phyloP scores from a whole-genome alignment of 2,888 invertebrate species.

The Antheraea yamamai region DNA sequence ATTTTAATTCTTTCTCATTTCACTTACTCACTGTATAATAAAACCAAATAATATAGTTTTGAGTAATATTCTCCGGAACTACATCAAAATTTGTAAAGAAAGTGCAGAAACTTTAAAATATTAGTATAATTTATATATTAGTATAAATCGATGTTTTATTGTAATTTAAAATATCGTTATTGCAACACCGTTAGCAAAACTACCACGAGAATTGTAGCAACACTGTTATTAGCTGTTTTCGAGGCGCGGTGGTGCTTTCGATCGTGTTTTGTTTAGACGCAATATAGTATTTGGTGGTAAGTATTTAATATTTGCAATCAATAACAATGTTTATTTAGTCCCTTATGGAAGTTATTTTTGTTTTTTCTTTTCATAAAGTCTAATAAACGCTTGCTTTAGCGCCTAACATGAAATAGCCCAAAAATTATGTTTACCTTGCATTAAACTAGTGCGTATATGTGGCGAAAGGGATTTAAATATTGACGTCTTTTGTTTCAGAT shows the following conservation, averaged over 20 bases:
- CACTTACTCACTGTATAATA: background rate
- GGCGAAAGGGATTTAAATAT: constrained; percentile 39
- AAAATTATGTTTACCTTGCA: constrained; percentile 24
- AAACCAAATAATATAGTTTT: background rate
- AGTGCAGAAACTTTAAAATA: background rate
- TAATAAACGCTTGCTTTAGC: background rate
- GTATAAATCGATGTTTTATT: background rate
- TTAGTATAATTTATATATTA: too few species aligned
- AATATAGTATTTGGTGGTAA: constrained; percentile 43
- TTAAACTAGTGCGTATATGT: constrained; percentile 47
- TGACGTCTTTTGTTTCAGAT: constrained; percentile 62
- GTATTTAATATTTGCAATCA: constrained; percentile 24
- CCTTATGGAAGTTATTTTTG: background rate
- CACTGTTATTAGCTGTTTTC: constrained; percentile 11
- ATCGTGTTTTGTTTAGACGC: constrained; percentile 28
- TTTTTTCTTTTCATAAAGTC: background rate
- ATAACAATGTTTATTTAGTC: background rate
- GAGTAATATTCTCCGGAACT: background rate
- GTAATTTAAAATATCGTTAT: background rate
- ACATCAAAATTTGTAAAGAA: background rate
- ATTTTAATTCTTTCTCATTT: background rate
- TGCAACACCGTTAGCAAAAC: background rate
- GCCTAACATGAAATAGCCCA: background rate
- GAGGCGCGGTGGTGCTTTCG: constrained; percentile 14
- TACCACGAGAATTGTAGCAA: background rate